Evolutionary conservation across 2,113 vertebrate genomes (phyloP).

Genomic region (Sinocyclocheilus grahami): DNA sequence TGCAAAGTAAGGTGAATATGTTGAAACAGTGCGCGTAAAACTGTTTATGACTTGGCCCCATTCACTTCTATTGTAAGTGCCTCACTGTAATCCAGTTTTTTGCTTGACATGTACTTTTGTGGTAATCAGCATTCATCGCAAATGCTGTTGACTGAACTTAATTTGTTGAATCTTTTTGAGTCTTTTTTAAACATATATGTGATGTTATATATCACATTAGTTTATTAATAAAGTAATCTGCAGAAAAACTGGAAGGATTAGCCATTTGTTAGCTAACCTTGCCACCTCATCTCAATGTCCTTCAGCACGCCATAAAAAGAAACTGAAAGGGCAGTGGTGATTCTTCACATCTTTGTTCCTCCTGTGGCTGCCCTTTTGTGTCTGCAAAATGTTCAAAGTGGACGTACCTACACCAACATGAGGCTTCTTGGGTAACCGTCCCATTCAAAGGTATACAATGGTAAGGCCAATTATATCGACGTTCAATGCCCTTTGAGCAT

Average conservation of each 20-base stretch:
- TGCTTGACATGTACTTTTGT: neutral
- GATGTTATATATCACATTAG: constrained; percentile 9
- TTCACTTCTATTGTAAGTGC: neutral
- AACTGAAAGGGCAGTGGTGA: constrained; percentile 67
- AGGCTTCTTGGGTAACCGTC: constrained; percentile 81
- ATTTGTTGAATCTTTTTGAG: neutral
- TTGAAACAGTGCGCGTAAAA: neutral
- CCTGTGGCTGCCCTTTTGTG: constrained; percentile 76
- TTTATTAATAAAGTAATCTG: constrained; percentile 26
- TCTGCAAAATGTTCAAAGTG: constrained; percentile 79
- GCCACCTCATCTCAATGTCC: constrained; percentile 66
- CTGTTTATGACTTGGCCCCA: neutral
- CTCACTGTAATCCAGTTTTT: neutral
- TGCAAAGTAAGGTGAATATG: neutral
- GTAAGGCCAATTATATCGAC: constrained; percentile 76
- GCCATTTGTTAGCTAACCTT: constrained; percentile 55
- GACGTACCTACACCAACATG: constrained; percentile 80
- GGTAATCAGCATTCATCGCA: neutral
- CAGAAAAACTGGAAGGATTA: constrained; percentile 37
- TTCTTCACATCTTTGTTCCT: constrained; percentile 75
- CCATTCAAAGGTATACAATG: constrained; percentile 79
- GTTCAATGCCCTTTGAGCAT: constrained; percentile 75
- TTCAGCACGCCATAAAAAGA: constrained; percentile 70
- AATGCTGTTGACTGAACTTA: neutral
- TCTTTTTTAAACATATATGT: neutral